phyloP scores from a whole-genome alignment of 1,140 invertebrate genomes.

The Lineus longissimus region DNA sequence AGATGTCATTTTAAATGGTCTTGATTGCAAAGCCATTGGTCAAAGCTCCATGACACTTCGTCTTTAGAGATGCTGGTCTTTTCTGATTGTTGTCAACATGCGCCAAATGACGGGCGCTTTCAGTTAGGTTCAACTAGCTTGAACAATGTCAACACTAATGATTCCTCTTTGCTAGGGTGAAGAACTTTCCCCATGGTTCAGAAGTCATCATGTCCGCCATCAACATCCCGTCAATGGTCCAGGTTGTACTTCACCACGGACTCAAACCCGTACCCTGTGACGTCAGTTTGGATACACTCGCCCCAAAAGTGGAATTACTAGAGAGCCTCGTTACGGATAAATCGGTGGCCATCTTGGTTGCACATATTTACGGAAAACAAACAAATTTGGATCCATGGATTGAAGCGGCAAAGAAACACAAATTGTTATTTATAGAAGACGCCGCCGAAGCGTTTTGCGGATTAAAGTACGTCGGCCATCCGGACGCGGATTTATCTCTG shows the following conservation, averaged over 20 bases:
- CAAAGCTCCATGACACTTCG: too few relatives aligned
- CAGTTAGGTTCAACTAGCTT: too few relatives aligned
- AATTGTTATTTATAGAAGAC: conserved; percentile 48
- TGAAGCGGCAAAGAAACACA: conserved; percentile 34
- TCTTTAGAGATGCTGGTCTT: too few relatives aligned
- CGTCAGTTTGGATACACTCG: conserved; percentile 44
- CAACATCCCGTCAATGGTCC: conserved; percentile 52
- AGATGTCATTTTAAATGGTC: too few relatives aligned
- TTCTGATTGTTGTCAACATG: too few relatives aligned
- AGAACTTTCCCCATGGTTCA: conserved; percentile 45
- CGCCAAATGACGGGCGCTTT: too few relatives aligned
- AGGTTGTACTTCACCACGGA: conserved; percentile 43
- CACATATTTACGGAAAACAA: conserved; percentile 50
- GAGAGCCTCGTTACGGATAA: conserved; percentile 39
- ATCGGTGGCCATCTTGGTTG: conserved; percentile 48
- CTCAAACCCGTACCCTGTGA: conserved; percentile 45
- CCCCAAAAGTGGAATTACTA: conserved; percentile 42
- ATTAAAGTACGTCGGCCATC: conserved; percentile 45
- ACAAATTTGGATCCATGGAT: conserved; percentile 43
- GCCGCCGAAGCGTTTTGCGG: conserved; percentile 53
- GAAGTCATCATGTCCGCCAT: conserved; percentile 54
- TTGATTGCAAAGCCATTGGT: too few relatives aligned
- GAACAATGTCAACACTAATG: too few relatives aligned
- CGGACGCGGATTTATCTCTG: conserved; percentile 40
- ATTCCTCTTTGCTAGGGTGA: conserved; percentile 43